phyloP scores from a whole-genome alignment of 2,888 invertebrate species.

The Mylabris sibirica region DNA sequence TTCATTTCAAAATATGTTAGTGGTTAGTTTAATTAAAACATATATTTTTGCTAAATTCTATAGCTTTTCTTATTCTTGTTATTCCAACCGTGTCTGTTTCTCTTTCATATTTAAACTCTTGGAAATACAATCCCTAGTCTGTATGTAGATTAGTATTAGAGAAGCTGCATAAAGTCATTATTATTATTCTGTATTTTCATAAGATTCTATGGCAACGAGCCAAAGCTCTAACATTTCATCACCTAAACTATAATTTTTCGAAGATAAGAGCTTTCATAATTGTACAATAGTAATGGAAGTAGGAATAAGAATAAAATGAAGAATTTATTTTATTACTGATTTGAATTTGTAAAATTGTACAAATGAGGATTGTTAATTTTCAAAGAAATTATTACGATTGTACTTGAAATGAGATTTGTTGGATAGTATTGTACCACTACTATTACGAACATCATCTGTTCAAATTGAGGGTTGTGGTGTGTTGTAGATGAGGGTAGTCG shows the following conservation, averaged over 20 bases:
- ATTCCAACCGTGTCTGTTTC: neutral
- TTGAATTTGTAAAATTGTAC: neutral
- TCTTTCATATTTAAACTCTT: neutral
- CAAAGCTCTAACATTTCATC: conserved; percentile 7
- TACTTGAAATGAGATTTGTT: neutral
- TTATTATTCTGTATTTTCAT: neutral
- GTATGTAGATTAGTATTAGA: conserved; percentile 10
- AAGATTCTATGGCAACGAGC: conserved; percentile 3
- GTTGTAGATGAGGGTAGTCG: conserved; percentile 29
- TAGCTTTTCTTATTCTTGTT: neutral
- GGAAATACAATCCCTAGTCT: conserved; percentile 1
- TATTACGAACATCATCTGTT: conserved; percentile 16
- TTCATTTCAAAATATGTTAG: neutral
- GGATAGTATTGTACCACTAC: neutral
- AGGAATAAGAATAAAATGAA: neutral
- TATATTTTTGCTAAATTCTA: neutral
- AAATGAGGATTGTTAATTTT: conserved; percentile 1
- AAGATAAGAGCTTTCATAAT: neutral
- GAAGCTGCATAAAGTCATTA: conserved; percentile 14
- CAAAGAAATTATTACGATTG: neutral
- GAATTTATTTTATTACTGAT: neutral
- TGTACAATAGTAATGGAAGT: neutral
- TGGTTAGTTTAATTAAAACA: neutral
- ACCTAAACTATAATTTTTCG: conserved; percentile 3
- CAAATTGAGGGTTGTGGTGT: conserved; percentile 12